Evolutionary conservation across 2,797 vertebrate genomes (phyloP).

Genomic region (Rhinogobio ventralis): DNA sequence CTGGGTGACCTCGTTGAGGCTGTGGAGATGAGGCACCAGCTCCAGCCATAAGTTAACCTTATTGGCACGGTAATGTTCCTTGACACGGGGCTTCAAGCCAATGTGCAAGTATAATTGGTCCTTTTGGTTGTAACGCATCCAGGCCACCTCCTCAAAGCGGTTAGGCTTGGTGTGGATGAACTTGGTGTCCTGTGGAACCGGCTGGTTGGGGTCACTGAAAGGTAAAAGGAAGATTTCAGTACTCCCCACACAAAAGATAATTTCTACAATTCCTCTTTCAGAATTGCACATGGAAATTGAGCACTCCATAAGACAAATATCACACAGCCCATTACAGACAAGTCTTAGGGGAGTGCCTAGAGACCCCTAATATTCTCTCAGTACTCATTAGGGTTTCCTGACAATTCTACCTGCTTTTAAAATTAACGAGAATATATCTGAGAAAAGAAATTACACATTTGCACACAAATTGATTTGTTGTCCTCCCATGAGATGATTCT

Average conservation of each 20-base stretch:
- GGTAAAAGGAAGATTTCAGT: slow-evolving; percentile 25
- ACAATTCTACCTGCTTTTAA: slow-evolving; percentile 63
- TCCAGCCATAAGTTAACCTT: slow-evolving; percentile 99
- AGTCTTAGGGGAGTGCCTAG: slow-evolving; percentile 68
- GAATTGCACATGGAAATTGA: slow-evolving; percentile 62
- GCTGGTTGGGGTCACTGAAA: slow-evolving; percentile 96
- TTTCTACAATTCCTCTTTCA: slow-evolving; percentile 44
- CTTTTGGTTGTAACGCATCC: slow-evolving; percentile 98
- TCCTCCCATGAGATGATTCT: slow-evolving; percentile 53
- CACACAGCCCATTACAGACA: slow-evolving; percentile 72
- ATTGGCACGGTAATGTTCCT: slow-evolving; percentile 98
- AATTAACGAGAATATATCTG: slow-evolving; percentile 61
- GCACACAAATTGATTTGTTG: slow-evolving; percentile 63
- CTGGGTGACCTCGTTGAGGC: slow-evolving; percentile 97
- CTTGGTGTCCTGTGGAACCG: slow-evolving; percentile 98
- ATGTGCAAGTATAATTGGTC: slow-evolving; percentile 98
- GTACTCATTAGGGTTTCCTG: slow-evolving; percentile 68
- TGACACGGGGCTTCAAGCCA: slow-evolving; percentile 97
- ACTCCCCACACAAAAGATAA: slow-evolving; percentile 29
- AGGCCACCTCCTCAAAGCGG: slow-evolving; percentile 98
- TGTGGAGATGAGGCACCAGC: slow-evolving; percentile 98
- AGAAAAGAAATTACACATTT: slow-evolving; percentile 61
- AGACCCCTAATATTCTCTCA: slow-evolving; percentile 64
- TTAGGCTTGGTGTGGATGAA: slow-evolving; percentile 99
- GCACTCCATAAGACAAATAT: slow-evolving; percentile 12